These are phyloP conservation scores for Euproctis similis DNA, from an alignment of 2,888 invertebrate species.

Conservation along the genomic window DNA sequence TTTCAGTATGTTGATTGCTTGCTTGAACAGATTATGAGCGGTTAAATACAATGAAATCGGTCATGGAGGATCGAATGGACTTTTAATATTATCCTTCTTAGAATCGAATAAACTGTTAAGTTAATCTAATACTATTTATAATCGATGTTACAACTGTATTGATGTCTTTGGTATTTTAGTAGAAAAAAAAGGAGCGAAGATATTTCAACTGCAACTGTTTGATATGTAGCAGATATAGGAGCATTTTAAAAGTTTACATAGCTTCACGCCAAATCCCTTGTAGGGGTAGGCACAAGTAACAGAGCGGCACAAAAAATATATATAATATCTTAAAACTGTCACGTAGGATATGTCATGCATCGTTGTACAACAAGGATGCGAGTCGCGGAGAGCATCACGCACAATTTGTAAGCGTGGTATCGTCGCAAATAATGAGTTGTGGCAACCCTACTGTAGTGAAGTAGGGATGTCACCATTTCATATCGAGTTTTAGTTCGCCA, in stretches of 20 bases:
- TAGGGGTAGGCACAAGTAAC: no score
- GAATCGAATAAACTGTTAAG: no score
- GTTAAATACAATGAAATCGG: slow-evolving; percentile 9
- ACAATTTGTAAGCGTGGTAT: slow-evolving; percentile 26
- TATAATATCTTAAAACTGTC: slow-evolving; percentile 42
- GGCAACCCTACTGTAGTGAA: slow-evolving; percentile 21
- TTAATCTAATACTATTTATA: no score
- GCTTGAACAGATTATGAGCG: slow-evolving; percentile 16
- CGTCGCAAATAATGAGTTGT: slow-evolving; percentile 24
- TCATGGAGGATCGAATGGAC: slow-evolving; percentile 6
- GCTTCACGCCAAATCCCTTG: no score
- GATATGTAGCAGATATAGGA: no score
- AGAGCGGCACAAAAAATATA: slow-evolving; percentile 46
- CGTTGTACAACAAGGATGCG: slow-evolving; percentile 41
- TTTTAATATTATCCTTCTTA: no score
- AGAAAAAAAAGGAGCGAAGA: no score
- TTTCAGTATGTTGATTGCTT: slow-evolving; percentile 28
- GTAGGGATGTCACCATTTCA: slow-evolving; percentile 19
- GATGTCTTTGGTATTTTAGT: no score
- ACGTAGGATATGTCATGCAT: slow-evolving; percentile 37
- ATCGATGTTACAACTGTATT: no score
- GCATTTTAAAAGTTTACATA: no score
- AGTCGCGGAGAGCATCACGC: slow-evolving; percentile 26
- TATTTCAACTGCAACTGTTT: no score
- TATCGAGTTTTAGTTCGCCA: slow-evolving; percentile 7